phyloP scores from a whole-genome alignment of 1,140 invertebrate genomes.

The Reticulitermes speratus region DNA sequence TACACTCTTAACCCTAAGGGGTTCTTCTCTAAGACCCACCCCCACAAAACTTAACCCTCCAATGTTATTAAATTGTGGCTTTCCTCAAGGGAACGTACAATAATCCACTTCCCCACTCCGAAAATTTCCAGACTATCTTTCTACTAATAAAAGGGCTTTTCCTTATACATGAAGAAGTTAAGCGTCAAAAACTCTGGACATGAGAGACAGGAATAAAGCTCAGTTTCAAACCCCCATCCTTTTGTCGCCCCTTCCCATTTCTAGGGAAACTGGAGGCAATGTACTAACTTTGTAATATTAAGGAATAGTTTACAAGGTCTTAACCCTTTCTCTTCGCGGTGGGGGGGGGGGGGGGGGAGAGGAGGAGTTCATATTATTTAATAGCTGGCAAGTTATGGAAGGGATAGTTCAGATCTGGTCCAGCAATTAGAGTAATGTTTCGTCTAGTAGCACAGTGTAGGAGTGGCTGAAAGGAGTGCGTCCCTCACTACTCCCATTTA shows the following conservation, averaged over 20 bases:
- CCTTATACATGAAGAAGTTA: constrained; percentile 21
- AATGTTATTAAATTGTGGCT: constrained; percentile 28
- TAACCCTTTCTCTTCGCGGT: neutral
- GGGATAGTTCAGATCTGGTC: neutral
- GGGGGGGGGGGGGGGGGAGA: neutral
- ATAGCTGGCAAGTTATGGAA: constrained; percentile 4
- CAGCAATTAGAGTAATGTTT: constrained; percentile 16
- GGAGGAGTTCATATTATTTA: neutral
- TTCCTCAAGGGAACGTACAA: neutral
- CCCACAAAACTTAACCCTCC: constrained; percentile 1
- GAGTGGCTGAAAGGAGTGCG: neutral
- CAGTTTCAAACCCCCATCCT: neutral
- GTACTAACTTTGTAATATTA: neutral
- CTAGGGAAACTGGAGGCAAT: neutral
- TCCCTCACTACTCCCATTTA: neutral
- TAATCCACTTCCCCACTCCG: neutral
- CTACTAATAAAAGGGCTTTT: neutral
- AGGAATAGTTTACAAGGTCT: constrained; percentile 22
- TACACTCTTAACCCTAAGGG: constrained; percentile 10
- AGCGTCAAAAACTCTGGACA: constrained; percentile 27
- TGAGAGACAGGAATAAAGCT: neutral
- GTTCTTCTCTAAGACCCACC: neutral
- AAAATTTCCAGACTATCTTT: neutral
- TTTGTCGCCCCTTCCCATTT: neutral
- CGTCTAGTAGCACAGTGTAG: neutral